A percentile compares a stretch with the other conserved stretches of the same genome.
These are phyloP conservation scores for Tribolium castaneum DNA, from an alignment of 1,140 invertebrate species.

Conservation along the genomic window DNA sequence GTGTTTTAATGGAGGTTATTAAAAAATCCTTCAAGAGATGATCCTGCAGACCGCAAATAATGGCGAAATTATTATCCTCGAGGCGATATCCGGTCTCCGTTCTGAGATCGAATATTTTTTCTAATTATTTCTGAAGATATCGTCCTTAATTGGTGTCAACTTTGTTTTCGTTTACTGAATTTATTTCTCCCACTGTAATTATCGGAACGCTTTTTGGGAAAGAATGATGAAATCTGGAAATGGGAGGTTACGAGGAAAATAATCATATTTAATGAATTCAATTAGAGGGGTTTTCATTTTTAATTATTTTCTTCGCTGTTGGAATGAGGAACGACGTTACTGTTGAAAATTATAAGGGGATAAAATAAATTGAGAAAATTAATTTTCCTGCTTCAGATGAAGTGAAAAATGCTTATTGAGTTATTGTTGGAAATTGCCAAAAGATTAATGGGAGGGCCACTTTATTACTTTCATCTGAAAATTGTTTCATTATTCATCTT, in stretches of 20 bases:
- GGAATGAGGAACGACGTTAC: background rate
- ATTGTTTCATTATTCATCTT: background rate
- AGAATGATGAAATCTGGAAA: background rate
- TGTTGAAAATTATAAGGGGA: background rate
- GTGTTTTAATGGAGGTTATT: constrained; percentile 24
- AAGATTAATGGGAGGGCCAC: background rate
- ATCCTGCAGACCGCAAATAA: constrained; percentile 8
- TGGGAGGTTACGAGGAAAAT: background rate
- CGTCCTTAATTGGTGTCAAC: background rate
- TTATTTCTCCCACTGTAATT: background rate
- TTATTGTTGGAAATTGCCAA: background rate
- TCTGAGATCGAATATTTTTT: background rate
- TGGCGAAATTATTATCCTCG: constrained; percentile 21
- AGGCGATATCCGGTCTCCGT: background rate
- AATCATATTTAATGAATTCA: constrained; percentile 5
- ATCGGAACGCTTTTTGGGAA: background rate
- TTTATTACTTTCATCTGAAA: background rate
- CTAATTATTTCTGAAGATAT: background rate
- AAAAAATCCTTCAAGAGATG: constrained; percentile 20
- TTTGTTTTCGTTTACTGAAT: too few relatives aligned
- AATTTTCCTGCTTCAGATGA: background rate
- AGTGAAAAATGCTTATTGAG: background rate
- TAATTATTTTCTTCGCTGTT: background rate
- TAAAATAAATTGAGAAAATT: constrained; percentile 8
- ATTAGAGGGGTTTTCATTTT: background rate